phyloP scores from a whole-genome alignment of 2,888 invertebrate species.

The Pyrrhia umbra region DNA sequence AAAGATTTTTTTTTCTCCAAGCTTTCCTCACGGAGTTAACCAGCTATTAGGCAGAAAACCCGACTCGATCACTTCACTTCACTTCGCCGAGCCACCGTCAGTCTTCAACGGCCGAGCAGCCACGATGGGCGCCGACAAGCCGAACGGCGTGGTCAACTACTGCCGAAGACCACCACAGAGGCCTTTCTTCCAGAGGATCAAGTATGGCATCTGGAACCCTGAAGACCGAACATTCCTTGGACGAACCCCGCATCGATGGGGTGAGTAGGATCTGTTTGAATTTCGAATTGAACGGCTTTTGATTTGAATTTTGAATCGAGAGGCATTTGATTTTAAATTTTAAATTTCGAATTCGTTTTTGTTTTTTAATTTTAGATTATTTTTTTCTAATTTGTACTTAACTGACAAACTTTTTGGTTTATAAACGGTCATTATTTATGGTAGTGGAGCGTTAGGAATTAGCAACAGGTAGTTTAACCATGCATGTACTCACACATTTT shows the following conservation, averaged over 20 bases:
- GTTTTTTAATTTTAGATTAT: background rate
- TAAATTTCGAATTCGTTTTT: background rate
- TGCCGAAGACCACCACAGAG: constrained; percentile 81
- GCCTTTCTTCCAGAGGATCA: constrained; percentile 79
- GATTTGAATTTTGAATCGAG: background rate
- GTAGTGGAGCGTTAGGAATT: no score
- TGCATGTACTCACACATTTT: no score
- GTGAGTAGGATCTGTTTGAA: constrained; percentile 83
- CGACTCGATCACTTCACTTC: background rate
- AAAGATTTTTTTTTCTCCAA: no score
- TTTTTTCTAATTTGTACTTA: no score
- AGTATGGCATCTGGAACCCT: constrained; percentile 90
- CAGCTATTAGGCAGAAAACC: constrained; percentile 39
- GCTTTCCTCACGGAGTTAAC: constrained; percentile 24
- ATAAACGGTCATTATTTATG: no score
- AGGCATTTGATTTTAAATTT: background rate
- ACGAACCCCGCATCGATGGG: constrained; percentile 91
- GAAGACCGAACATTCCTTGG: constrained; percentile 91
- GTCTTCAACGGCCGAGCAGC: constrained; percentile 39
- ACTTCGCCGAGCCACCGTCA: constrained; percentile 26
- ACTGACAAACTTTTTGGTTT: no score
- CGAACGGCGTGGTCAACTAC: constrained; percentile 83
- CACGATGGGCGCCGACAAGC: constrained; percentile 85
- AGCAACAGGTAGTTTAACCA: no score
- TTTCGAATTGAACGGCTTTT: constrained; percentile 1